These are phyloP conservation scores for Mormyrus proboscirostris DNA, from an alignment of 2,797 vertebrate species.

Conservation along the genomic window DNA sequence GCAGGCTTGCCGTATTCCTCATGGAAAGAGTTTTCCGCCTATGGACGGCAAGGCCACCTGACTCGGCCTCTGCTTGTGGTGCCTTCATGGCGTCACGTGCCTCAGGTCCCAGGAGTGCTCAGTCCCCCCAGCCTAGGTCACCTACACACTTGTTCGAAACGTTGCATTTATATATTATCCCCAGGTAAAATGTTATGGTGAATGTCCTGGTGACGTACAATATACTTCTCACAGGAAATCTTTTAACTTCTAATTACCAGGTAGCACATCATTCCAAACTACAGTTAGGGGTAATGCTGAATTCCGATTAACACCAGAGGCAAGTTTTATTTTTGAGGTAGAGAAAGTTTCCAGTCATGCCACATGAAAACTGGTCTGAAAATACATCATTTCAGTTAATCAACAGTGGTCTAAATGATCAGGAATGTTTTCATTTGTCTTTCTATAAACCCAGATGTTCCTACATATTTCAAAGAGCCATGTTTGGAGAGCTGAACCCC, in stretches of 20 bases:
- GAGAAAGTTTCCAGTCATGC: neutral
- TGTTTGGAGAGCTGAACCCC: neutral
- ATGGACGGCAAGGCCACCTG: neutral
- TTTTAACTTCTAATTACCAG: neutral
- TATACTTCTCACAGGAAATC: neutral
- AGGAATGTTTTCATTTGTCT: neutral
- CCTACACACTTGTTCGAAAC: neutral
- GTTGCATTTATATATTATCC: neutral
- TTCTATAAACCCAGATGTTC: neutral
- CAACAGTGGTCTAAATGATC: neutral
- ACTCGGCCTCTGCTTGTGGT: neutral
- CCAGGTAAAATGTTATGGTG: neutral
- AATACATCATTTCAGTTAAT: neutral
- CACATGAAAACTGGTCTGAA: neutral
- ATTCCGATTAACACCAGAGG: neutral
- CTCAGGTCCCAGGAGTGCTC: neutral
- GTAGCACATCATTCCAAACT: neutral
- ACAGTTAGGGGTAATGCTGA: neutral
- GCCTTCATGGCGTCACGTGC: no score
- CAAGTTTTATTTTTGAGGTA: neutral
- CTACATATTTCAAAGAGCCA: neutral
- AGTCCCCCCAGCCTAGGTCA: neutral
- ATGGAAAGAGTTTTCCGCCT: neutral
- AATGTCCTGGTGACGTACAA: neutral
- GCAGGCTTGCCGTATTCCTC: neutral